Conservation (phyloP, 2,888 invertebrate genomes). For the Chromoteleia sp. region DNA sequence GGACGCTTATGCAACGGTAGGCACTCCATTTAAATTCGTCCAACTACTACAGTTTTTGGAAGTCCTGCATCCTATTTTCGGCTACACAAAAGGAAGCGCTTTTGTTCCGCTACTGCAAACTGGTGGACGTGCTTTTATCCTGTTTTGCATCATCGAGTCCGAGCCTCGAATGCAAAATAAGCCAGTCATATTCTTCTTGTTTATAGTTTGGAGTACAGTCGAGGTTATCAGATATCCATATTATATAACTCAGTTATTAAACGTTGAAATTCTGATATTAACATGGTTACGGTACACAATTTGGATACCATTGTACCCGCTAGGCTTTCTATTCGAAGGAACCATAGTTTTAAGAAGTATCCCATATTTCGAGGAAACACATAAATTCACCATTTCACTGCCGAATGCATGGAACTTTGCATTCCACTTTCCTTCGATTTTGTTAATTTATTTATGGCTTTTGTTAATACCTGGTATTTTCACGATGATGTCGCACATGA, state of each 20-base stretch:
- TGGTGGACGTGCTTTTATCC: slow-evolving; percentile 90
- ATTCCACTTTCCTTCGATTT: slow-evolving; percentile 93
- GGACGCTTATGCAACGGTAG: slow-evolving; percentile 90
- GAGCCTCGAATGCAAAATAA: slow-evolving; percentile 95
- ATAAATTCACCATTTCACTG: slow-evolving; percentile 89
- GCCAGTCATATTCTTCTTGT: slow-evolving; percentile 95
- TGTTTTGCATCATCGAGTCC: slow-evolving; percentile 93
- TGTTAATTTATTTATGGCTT: slow-evolving; percentile 91
- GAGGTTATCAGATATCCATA: slow-evolving; percentile 97
- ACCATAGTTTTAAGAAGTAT: slow-evolving; percentile 92
- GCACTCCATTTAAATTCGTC: slow-evolving; percentile 91
- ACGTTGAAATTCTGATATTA: slow-evolving; percentile 89
- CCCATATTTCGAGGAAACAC: slow-evolving; percentile 95
- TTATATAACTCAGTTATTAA: slow-evolving; percentile 93
- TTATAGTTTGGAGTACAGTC: slow-evolving; percentile 92
- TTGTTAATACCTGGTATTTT: slow-evolving; percentile 91
- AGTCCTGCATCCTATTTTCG: slow-evolving; percentile 94
- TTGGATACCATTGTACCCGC: slow-evolving; percentile 97
- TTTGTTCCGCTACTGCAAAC: slow-evolving; percentile 92
- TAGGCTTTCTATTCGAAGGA: slow-evolving; percentile 95
- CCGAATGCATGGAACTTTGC: slow-evolving; percentile 95
- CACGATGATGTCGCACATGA: slow-evolving; percentile 94
- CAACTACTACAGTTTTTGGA: slow-evolving; percentile 94
- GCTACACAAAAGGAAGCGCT: slow-evolving; percentile 92
- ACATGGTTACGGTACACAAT: slow-evolving; percentile 97